Conservation (phyloP, 2,797 vertebrate species). For the Ambastaia sidthimunki region DNA sequence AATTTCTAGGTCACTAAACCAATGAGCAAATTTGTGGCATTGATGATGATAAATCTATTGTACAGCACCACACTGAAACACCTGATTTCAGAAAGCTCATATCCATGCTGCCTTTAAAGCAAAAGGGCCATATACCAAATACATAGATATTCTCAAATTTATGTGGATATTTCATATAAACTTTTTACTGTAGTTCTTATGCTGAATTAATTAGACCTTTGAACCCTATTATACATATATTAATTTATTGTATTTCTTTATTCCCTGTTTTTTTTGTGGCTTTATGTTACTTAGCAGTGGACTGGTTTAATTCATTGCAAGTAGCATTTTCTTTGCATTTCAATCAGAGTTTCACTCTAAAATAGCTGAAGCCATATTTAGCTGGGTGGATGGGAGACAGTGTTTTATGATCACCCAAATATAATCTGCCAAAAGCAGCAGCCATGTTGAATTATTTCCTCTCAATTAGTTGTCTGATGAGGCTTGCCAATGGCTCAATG, state of each 20-base stretch:
- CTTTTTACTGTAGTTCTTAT: no score
- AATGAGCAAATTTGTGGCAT: neutral
- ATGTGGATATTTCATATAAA: no score
- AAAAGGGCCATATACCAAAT: no score
- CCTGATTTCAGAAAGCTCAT: no score
- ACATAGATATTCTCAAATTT: no score
- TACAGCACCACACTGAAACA: neutral
- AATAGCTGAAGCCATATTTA: conserved; percentile 28
- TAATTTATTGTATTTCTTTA: neutral
- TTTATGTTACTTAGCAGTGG: neutral
- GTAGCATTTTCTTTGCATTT: conserved; percentile 4
- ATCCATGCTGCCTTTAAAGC: no score
- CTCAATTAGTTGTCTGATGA: conserved; percentile 40
- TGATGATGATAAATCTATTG: neutral
- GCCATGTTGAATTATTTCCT: conserved; percentile 44
- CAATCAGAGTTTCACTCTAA: neutral
- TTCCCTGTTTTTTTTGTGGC: neutral
- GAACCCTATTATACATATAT: neutral
- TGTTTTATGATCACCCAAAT: conserved; percentile 30
- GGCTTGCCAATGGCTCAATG: conserved; percentile 40
- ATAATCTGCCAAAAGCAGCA: conserved; percentile 30
- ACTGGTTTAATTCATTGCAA: neutral
- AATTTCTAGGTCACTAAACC: neutral
- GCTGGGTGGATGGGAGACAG: conserved; percentile 3
- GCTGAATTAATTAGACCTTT: neutral